Percentiles rank a stretch among this genome's conserved stretches.
phyloP scores from a whole-genome alignment of 2,888 invertebrate genomes.

The Drosophila neonasuta region DNA sequence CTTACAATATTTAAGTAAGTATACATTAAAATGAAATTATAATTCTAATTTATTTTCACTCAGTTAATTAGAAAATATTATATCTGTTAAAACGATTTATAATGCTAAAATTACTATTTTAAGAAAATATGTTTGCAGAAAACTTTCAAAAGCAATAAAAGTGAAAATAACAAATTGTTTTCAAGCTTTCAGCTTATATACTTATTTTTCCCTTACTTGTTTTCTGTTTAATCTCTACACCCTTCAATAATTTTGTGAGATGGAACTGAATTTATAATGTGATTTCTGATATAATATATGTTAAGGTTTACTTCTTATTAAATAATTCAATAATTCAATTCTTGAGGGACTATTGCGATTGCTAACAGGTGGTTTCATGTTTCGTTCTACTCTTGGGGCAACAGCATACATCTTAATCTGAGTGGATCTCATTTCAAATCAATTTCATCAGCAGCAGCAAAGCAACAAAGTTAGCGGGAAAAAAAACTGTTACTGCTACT shows the following conservation, averaged over 20 bases:
- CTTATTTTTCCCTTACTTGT: too few species aligned
- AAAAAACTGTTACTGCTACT: constrained; percentile 35
- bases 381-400: neutral
- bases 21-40: too few species aligned
- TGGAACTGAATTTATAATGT: neutral
- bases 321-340: neutral
- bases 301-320: neutral
- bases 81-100: too few species aligned
- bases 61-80: too few species aligned
- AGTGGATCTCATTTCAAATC: constrained; percentile 45
- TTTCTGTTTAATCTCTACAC: too few species aligned
- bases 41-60: too few species aligned
- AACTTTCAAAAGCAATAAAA: too few species aligned
- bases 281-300: neutral
- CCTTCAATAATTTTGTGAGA: constrained; percentile 22
- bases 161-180: too few species aligned
- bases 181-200: too few species aligned
- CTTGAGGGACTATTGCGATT: constrained; percentile 1
- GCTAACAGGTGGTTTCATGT: constrained; percentile 5
- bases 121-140: too few species aligned
- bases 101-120: too few species aligned
- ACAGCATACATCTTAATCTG: constrained; percentile 25
- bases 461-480: constrained; percentile 23
- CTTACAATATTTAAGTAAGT: too few species aligned
- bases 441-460: constrained; percentile 34